Evolutionary conservation across 2,888 invertebrate species (phyloP), one percentile per base, ranked within the genome.

Genomic region (Chorisops tibialis): DNA sequence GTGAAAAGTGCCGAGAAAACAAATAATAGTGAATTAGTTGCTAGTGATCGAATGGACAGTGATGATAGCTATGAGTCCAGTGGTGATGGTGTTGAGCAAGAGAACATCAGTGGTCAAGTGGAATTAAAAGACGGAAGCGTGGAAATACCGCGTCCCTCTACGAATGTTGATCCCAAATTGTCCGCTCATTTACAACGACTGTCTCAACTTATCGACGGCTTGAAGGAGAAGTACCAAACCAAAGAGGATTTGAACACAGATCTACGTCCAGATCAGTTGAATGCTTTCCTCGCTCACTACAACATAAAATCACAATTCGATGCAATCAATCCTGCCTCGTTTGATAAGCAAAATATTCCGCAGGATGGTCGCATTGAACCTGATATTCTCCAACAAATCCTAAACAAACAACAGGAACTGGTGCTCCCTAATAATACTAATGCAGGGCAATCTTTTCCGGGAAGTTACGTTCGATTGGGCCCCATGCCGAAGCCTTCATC

Each of bases 271-370:
- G 77, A 78, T 68, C 77, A 79, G 41, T 56, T 79, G 35, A 79
- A 79, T 67, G 76, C 78, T 2, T 78, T 78, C 47, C 61, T 79
- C 35, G 76, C 78, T 0, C 75, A 76, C 59, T 78, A 77, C 21
- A 76, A 78, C 63, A 74, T 79, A 5, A 75, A 75, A 65, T 71
- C 74, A 60, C 74, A 74, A 19, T 72, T 73, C 45, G 71, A 75
- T 51, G 68, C 69, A 38, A 49, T 75, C 12, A 68, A 70, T 63
- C 73, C 73, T 0, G 43, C 54, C 14, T 18, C 45, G 22, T 39
- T 39, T 49, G 54, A 64, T 11, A 68, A 65, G 51, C 41, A 61
- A 7, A 12, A 39, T 11, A 45, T 67, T 11, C 65, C 67, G 3
- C 18, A 63, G 11, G 52, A 68, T 65, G 67, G 66, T 22, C 63